A percentile compares a stretch with the other conserved stretches of the same genome.
Conservation (phyloP, 1,140 invertebrate species). For the Eurosta solidaginis region DNA sequence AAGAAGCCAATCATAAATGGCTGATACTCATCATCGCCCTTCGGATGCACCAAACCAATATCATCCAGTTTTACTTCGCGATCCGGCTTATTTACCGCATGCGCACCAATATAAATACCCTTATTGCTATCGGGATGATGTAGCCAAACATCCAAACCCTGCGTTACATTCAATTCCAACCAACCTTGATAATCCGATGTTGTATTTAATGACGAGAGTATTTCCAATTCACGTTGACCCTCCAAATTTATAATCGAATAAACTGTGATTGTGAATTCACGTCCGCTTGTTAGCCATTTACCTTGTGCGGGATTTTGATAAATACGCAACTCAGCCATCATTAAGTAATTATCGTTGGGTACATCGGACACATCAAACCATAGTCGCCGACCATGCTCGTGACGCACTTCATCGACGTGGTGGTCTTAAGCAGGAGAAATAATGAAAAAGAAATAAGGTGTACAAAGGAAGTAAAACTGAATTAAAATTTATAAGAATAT, state of each 20-base stretch:
- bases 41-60: conserved; percentile 78
- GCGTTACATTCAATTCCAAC: conserved; percentile 77
- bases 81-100: conserved; percentile 66
- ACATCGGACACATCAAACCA: conserved; percentile 92
- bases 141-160: conserved; percentile 76
- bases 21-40: conserved; percentile 79
- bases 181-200: conserved; percentile 70
- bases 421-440: conserved; percentile 68
- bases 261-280: conserved; percentile 53
- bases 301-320: conserved; percentile 68
- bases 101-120: conserved; percentile 86
- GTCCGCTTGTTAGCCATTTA: conserved; percentile 52
- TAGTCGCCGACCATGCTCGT: conserved; percentile 81
- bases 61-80: conserved; percentile 81
- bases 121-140: conserved; percentile 77
- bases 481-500: neutral
- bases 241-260: conserved; percentile 64
- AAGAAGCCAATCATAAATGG: conserved; percentile 89
- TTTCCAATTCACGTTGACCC: conserved; percentile 56
- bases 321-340: conserved; percentile 83
- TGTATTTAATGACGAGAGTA: conserved; percentile 63
- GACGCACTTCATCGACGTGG: conserved; percentile 73
- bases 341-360: conserved; percentile 74
- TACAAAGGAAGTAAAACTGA: conserved; percentile 8
- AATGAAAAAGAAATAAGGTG: conserved; percentile 1